Percentiles rank a stretch among this genome's conserved stretches.
These are phyloP conservation scores for Stratiomys singularior DNA, from an alignment of 2,888 invertebrate species.

Conservation along the genomic window DNA sequence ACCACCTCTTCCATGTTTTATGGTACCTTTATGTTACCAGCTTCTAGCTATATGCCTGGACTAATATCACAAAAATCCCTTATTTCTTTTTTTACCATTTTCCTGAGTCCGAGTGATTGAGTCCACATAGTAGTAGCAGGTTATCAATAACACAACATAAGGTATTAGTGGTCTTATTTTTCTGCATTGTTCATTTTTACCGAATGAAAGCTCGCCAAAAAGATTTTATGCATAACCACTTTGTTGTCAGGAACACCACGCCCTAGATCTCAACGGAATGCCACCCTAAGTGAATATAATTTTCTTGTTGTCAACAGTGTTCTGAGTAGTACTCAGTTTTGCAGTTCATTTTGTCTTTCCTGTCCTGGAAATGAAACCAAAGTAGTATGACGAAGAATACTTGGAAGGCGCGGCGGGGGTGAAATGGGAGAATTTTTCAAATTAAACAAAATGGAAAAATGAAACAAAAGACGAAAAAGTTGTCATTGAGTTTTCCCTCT, in stretches of 20 bases:
- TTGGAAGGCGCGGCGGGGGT: not conserved
- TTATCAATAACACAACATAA: too few species aligned
- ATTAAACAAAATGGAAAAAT: conserved; percentile 44
- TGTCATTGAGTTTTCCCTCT: conserved; percentile 23
- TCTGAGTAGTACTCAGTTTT: conserved; percentile 28
- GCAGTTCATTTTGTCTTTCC: conserved; percentile 31
- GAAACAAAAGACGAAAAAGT: conserved; percentile 42
- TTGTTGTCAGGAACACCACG: not conserved
- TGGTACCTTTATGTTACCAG: too few species aligned
- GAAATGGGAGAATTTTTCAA: conserved; percentile 8
- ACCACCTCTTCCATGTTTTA: too few species aligned
- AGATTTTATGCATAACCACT: not conserved
- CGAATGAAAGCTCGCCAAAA: not conserved
- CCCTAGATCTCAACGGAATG: not conserved
- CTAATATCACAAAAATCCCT: too few species aligned
- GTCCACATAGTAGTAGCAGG: too few species aligned
- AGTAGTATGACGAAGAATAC: not conserved
- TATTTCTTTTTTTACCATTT: too few species aligned
- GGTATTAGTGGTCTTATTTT: too few species aligned
- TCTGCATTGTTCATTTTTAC: too few species aligned
- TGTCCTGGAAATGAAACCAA: conserved; percentile 13
- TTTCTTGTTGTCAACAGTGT: conserved; percentile 43
- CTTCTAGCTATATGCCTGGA: too few species aligned
- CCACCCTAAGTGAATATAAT: conserved; percentile 31
- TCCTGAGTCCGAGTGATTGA: too few species aligned